Base-by-base conservation (phyloP, 1,140 invertebrate species). In the Macrotrachela quadricornifera region DNA sequence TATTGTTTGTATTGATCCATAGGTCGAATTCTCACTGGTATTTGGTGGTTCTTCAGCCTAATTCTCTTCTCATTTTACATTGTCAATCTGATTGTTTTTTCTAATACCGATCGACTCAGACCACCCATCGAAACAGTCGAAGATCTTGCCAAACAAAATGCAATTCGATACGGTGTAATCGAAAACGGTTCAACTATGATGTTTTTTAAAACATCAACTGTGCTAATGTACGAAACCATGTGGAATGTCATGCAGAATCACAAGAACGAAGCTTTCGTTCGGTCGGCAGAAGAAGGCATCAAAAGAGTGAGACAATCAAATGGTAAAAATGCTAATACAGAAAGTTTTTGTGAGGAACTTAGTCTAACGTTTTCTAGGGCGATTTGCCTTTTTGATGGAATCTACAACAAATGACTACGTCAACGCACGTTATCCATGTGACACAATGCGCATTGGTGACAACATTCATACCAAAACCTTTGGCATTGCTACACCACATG, bases 351-450 rank as follows among this genome's bases (percentile, higher is more conserved):
- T 30, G 3, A 30, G 3, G 2, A 4, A 2, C 8, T 30, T 4
- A 8, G 3, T 30, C 3, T 30, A 4, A 30, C 2, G 8, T 10
- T 85, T 88, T 65, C 62, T 1, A 69, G 76, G 77, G 45, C 87
- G 90, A 69, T 94, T 88, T 68, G 88, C 87, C n/a, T 78, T 91
- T 58, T 72, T 94, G 4, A 78, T 92, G 49, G 88, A 94, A 72
- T 88, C 85, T 10, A 84, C 85, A 0, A 85, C 82, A 62, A 91
- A 91, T 64, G 87, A 94, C 63, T 94, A 90, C 67, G 80, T 80
- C 45, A 94, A 92, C 69, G 84, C 85, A 62, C 71, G 83, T 52
- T 77, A 84, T 60, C 88, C 86, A 0, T 95, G 91, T 69, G 83
- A 94, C 63, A 90, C 90, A 3, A 87, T 92, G 80, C 87, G 65